Evolutionary conservation across 2,888 invertebrate species (phyloP), one percentile per base, ranked within the genome.

Genomic region (Cryptophagus acutangulus): DNA sequence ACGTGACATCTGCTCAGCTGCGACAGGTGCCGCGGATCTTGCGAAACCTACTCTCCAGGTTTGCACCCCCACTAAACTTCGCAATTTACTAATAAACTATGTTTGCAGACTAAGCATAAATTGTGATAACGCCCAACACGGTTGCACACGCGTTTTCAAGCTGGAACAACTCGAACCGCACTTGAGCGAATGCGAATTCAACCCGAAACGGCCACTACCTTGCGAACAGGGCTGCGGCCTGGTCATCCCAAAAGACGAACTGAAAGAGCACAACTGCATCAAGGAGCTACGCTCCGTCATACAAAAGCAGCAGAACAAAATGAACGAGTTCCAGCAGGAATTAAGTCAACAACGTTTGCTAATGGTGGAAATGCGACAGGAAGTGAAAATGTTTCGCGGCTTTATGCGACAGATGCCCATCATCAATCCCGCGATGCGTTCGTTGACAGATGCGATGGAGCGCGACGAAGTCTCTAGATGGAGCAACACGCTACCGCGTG

Each of bases 161-260:
- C 74, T 96, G 57, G 95, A 96, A 66, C 78, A 82, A 6, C 71
- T 95, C 51, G 74, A 81, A n/a, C 74, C 82, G 14, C 95, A 96
- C 71, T 71, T 93, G 56, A 82, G 84, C 63, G 94, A 94, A 70
- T 96, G 96, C 73, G 87, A 87, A 71, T 87, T 82, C 66, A 96
- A 96, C 71, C 95, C 95, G 0, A 94, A 94, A 70, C 78, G 92
- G 61, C 93, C 93, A 10, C 80, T 93, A 61, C 86, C 87, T 25
- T 96, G 95, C 69, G 93, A 93, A 60, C 84, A 87, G 52, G 95
- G 95, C 13, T 96, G 95, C 62, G 94, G 93, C 14, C 78, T 94
- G 33, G 84, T 93, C 38, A 88, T 95, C 60, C 94, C 95, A 6
- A 95, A 94, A 72, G 94, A 95, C 71, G 93, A 94, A 70, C 69